Evolutionary conservation across 1,140 invertebrate species (phyloP).

Genomic region (Drosophila gunungcola): DNA sequence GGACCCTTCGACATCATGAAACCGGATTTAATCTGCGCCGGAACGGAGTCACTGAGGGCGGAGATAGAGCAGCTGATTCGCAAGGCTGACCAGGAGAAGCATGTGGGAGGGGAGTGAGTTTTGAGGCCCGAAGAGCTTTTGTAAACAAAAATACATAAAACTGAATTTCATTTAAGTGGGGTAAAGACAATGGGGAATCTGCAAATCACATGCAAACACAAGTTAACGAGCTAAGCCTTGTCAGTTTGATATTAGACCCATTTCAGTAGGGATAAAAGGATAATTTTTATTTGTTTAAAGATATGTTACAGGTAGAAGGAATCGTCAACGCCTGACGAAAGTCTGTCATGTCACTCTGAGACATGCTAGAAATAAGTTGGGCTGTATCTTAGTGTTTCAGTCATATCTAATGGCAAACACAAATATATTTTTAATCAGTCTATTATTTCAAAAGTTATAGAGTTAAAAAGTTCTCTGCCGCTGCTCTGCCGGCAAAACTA

Average conservation of each 20-base stretch:
- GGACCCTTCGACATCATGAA: constrained; percentile 88
- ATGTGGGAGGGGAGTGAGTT: constrained; percentile 51
- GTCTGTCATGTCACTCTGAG: too few species aligned
- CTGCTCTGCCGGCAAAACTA: too few species aligned
- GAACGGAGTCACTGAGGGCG: constrained; percentile 84
- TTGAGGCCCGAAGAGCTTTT: constrained; percentile 7
- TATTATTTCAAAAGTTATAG: too few species aligned
- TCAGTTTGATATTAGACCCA: neutral
- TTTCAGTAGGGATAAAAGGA: too few species aligned
- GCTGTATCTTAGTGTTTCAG: too few species aligned
- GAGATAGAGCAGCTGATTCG: constrained; percentile 74
- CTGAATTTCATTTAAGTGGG: neutral
- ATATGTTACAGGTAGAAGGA: too few species aligned
- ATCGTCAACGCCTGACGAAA: too few species aligned
- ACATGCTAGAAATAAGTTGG: too few species aligned
- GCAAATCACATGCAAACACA: neutral
- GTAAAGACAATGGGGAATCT: neutral
- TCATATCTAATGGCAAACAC: too few species aligned
- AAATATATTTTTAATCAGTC: too few species aligned
- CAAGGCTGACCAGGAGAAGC: constrained; percentile 64
- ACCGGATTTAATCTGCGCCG: constrained; percentile 88
- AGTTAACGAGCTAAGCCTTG: neutral
- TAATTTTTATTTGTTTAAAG: too few species aligned
- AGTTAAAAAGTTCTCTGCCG: too few species aligned
- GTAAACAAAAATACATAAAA: constrained; percentile 1